phyloP scores from a whole-genome alignment of 2,113 vertebrate genomes.

The Petaurus breviceps region DNA sequence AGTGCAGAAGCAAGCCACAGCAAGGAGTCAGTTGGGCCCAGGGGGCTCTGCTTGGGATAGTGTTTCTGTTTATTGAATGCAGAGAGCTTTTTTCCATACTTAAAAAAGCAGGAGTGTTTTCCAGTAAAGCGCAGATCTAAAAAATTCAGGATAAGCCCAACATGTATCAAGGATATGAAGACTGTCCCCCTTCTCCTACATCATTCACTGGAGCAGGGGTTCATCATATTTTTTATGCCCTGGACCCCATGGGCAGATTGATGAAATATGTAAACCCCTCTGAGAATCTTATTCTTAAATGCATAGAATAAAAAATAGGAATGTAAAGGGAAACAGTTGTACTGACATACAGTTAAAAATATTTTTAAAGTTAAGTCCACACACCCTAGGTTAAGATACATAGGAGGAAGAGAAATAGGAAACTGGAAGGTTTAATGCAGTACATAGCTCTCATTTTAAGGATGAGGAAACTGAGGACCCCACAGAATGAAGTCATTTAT shows the following conservation, averaged over 20 bases:
- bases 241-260: neutral
- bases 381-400: neutral
- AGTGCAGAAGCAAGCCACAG: slow-evolving; percentile 45
- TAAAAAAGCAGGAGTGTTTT: neutral
- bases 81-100: neutral
- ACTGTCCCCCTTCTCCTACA: neutral
- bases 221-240: neutral
- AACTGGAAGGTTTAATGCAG: neutral
- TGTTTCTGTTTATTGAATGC: slow-evolving; percentile 65
- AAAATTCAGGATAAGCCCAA: slow-evolving; percentile 16
- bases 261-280: neutral
- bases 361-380: neutral
- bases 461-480: neutral
- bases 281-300: neutral
- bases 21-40: slow-evolving; percentile 10
- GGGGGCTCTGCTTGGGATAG: slow-evolving; percentile 23
- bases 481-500: neutral
- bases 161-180: neutral
- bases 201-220: neutral
- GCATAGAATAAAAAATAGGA: neutral
- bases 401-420: neutral
- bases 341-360: neutral
- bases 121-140: slow-evolving; percentile 60
- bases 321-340: neutral
- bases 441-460: neutral